Evolutionary conservation across 2,113 vertebrate genomes (phyloP), one percentile per base, ranked within the genome.

Genomic region (Accipiter cooperii): DNA sequence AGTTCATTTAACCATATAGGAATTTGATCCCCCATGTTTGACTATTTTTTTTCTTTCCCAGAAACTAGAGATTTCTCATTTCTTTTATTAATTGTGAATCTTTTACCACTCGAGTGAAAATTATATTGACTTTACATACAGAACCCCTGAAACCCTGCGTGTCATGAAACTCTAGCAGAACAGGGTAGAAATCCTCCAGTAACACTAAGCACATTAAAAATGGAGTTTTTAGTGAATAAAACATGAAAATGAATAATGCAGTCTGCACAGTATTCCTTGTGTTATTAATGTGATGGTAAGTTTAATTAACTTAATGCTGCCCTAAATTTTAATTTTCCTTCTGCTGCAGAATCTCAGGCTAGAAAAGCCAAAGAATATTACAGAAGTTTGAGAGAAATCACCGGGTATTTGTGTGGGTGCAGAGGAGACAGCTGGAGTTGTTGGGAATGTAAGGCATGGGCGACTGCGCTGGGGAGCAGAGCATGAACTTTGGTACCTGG

Each of bases 201-300:
- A 94, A 94, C 60, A 73, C 33, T 65, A 69, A 65, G 54, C 5
- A 5, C 44, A 92, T 92, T 95, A 96, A 95, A 96, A 94, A 89
- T 69, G 0, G 65, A 95, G 73, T 1, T 89, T 91, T 91, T 69
- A 61, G 66, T 95, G 89, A 96, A 97, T 96, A 94, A 95, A 93
- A 92, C 84, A 95, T 97, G 84, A 89, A 77, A 81, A 96, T 92
- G 34, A 97, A 95, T 96, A 97, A 97, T 92, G 91, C n/a, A 87
- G 63, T 42, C 65, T 85, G 65, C 74, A 26, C 61, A 49, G 52
- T 85, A 94, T 91, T 93, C 92, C 83, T 92, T 82, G 73, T 91
- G 91, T 76, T 94, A 96, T 95, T 95, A 94, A 95, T 89, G 68
- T 76, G 52, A 92, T 81, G 54, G 55, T 92, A 89, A 90, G 36